Evolutionary conservation across 2,888 invertebrate species (phyloP).

Genomic region (Encarsia formosa): DNA sequence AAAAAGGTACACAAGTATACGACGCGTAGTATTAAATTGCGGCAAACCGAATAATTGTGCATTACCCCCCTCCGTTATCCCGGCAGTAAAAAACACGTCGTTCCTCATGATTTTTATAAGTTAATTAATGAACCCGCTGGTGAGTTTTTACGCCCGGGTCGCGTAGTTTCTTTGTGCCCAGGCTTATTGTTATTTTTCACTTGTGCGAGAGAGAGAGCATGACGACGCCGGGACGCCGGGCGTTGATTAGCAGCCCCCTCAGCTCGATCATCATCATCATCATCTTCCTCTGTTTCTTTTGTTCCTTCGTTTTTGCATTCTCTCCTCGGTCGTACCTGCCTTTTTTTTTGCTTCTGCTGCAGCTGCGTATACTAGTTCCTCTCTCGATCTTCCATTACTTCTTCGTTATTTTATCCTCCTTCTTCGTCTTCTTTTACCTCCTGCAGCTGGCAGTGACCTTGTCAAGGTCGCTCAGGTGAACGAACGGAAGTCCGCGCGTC

Average conservation of each 20-base stretch:
- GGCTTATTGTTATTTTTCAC: no score
- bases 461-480: conserved; percentile 52
- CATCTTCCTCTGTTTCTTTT: conserved; percentile 12
- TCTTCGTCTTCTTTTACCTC: conserved; percentile 26
- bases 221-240: conserved; percentile 49
- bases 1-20: no score
- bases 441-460: conserved; percentile 41
- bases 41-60: no score
- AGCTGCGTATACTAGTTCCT: not conserved
- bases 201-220: no score
- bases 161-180: no score
- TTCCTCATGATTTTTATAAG: no score
- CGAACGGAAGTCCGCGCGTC: conserved; percentile 37
- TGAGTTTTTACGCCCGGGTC: no score
- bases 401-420: conserved; percentile 11
- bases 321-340: conserved; percentile 33
- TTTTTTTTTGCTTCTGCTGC: not conserved
- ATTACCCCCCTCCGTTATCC: no score
- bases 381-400: conserved; percentile 1
- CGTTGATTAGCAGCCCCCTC: conserved; percentile 49
- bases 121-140: no score
- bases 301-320: conserved; percentile 31
- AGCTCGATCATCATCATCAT: no score
- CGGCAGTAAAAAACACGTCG: no score
- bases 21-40: no score